Evolutionary conservation across 2,113 vertebrate genomes (phyloP).

Genomic region (Anser brachyrhynchus): DNA sequence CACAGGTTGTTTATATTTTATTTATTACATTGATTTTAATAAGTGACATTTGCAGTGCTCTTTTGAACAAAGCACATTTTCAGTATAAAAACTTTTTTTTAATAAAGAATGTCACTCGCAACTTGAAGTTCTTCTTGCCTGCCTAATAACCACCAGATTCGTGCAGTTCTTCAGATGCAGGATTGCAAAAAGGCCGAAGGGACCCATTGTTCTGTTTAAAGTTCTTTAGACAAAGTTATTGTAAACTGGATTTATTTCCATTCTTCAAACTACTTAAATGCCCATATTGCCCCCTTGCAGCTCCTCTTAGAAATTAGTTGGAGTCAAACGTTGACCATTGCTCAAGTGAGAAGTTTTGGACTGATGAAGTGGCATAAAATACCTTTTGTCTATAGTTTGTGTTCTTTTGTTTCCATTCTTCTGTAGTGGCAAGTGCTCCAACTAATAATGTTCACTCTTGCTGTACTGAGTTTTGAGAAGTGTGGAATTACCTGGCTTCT

Average conservation of each 20-base stretch:
- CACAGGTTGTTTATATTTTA: constrained; percentile 53
- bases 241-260: constrained; percentile 21
- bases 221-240: background rate
- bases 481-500: constrained; percentile 36
- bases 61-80: constrained; percentile 55
- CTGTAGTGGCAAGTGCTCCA: constrained; percentile 21
- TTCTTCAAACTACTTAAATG: background rate
- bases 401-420: constrained; percentile 53
- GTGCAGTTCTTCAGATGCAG: background rate
- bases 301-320: constrained; percentile 22
- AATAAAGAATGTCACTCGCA: constrained; percentile 46
- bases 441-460: background rate
- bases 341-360: constrained; percentile 5
- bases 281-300: constrained; percentile 6
- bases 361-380: constrained; percentile 9
- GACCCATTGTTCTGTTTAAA: background rate
- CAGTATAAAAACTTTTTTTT: constrained; percentile 60
- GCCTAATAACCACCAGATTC: constrained; percentile 12
- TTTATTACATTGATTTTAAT: constrained; percentile 59
- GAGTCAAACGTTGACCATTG: constrained; percentile 34
- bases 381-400: constrained; percentile 47
- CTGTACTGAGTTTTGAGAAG: constrained; percentile 37
- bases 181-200: background rate
- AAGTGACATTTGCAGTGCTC: constrained; percentile 37
- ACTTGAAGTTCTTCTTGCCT: constrained; percentile 49